Evolutionary conservation across 53 echinoderm and acorn worm genomes (phyloP), one percentile per base, ranked within the genome.

Genomic region (Zoroaster sp.): DNA sequence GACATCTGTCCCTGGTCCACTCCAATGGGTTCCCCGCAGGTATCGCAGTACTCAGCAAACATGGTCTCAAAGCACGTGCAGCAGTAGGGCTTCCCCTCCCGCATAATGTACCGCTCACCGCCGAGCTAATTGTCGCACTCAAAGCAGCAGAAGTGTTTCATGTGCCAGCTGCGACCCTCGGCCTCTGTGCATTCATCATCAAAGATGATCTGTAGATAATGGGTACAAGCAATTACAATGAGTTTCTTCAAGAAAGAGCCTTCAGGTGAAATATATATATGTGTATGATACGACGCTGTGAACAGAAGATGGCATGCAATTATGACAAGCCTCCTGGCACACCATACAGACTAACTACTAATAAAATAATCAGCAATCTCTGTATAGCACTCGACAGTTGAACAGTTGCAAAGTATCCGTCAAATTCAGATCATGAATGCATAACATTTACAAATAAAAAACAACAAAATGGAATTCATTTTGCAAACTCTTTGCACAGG

Each of bases 1-100:
- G 98, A 95, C 98, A 97, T 97, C 66, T 97, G 98, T 20, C 98
- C 97, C 83, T 97, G 98, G 67, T 97, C 98, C 32, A 97, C 98
- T 11, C 98, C 98, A 44, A 97, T 94, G 69, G 98, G 92, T 44
- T 97, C 98, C 18, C 98, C 98, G 78, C 98, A 97, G 15, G 94
- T 91, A 72, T 97, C 98, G 72, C 98, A 97, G 75, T 97, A 97
- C 78, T 97, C 95, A 6, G 98, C 95, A 47, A 97, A 97, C 75
- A 94, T 96, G 42, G 94, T 95, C 86, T 97, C 98, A 72, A 97
- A 97, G 80, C 98, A 97, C 0, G 92, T 91, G 80, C 98, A 97
- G 87, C 98, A 97, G 90, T 95, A 97, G 3, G 95, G 95, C 32
- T 89, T 92, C 17, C 94, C 94, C 55, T 95, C 98, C 45, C 94